Evolutionary conservation across 2,113 vertebrate species (phyloP), one percentile per base, ranked within the genome.

Genomic region (Protomyctophum bolini): DNA sequence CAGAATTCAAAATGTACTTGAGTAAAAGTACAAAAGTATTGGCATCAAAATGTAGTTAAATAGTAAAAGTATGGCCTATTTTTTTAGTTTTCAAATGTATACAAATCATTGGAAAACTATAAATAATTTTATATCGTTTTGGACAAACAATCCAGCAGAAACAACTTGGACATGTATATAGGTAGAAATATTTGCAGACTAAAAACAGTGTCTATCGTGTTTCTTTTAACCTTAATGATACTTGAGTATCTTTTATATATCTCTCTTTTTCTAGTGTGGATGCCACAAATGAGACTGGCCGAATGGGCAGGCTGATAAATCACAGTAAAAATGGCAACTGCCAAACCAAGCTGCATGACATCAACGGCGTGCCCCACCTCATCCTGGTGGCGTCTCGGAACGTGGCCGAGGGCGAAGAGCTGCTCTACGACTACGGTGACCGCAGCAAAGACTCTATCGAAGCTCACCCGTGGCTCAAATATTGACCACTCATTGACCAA

Each of bases 301-400:
- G 97, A 6, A 88, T 97, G 80, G 98, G 98, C 1, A 82, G 98
- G 48, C 90, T 99, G 74, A 96, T 99, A 74, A 99, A 98, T 55
- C 98, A 99, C 93, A 98, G 98, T 77, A 98, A 98, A 80, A 96
- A 85, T 10, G 98, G 98, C 82, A 99, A 99, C 85, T 99, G 97
- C 89, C 97, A 98, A 61, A 99, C 97, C 76, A 99, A 98, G 77
- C 94, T 99, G 21, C 98, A 99, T 46, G 95, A 97, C 89, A 94
- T 99, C 15, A 91, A 87, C 2, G 95, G 95, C 2, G 90, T 95
- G 83, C 98, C 98, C 65, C 97, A 98, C 91, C 98, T 99, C 86
- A 98, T 99, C 85, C 94, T 99, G 51, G 92, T 98, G 4, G 98
- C 98, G 66, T 95, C 96, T 28, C 94, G 96, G 10, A 94, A 98